Percentiles rank a stretch among this genome's conserved stretches.
Conservation (phyloP, 1,140 invertebrate genomes). For the Scaptomyza hsui region DNA sequence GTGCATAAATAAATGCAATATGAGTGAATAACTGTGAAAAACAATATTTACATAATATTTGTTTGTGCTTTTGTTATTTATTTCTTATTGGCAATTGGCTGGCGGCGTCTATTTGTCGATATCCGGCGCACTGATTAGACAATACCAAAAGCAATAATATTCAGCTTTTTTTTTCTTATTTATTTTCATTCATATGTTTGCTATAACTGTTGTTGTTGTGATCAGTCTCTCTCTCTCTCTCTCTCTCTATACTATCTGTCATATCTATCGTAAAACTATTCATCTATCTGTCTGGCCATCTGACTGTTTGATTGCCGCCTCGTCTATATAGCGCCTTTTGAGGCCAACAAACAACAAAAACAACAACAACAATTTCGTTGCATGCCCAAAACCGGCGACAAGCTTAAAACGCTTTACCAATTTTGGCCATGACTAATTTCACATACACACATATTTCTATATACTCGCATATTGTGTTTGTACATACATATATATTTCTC, state of each 20-base stretch:
- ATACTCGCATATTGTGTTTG: background rate
- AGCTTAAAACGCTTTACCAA: slow-evolving; percentile 75
- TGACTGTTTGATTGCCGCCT: slow-evolving; percentile 27
- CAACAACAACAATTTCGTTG: slow-evolving; percentile 70
- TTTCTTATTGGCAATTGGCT: slow-evolving; percentile 10
- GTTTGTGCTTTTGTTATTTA: background rate
- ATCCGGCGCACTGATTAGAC: slow-evolving; percentile 24
- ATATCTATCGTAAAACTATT: slow-evolving; percentile 8
- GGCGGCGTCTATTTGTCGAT: slow-evolving; percentile 31
- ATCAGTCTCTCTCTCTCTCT: background rate
- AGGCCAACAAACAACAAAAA: slow-evolving; percentile 34
- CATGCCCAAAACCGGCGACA: slow-evolving; percentile 70
- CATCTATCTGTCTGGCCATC: slow-evolving; percentile 10
- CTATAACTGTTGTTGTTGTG: background rate
- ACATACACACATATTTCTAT: slow-evolving; percentile 41
- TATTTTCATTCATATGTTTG: too few species aligned
- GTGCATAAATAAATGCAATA: background rate
- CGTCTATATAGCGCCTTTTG: slow-evolving; percentile 48
- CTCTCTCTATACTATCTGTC: slow-evolving; percentile 27
- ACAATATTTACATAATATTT: background rate
- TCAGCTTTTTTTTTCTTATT: background rate
- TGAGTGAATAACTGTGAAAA: background rate
- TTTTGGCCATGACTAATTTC: slow-evolving; percentile 77
- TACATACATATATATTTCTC: slow-evolving; percentile 1
- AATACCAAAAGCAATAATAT: slow-evolving; percentile 1